These are phyloP conservation scores for Thunnus albacares DNA, from an alignment of 2,797 vertebrate genomes.

Conservation along the genomic window DNA sequence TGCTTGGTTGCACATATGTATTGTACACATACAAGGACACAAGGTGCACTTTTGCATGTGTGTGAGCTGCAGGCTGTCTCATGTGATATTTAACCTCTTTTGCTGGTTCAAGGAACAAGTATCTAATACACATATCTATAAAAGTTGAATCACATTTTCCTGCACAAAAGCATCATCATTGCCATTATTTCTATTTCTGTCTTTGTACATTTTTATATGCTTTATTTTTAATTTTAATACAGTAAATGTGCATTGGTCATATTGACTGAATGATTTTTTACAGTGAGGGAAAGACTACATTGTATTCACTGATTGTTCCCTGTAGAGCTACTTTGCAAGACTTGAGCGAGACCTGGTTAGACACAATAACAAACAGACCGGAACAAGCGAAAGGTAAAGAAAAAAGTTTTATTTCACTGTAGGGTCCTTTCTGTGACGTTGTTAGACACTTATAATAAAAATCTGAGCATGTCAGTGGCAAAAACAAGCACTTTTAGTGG, in stretches of 20 bases:
- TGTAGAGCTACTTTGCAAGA: slow-evolving; percentile 8
- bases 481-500: no score
- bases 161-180: background rate
- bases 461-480: no score
- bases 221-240: background rate
- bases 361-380: no score
- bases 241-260: background rate
- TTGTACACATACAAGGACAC: background rate
- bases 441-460: no score
- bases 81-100: background rate
- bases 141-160: background rate
- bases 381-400: no score
- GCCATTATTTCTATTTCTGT: background rate
- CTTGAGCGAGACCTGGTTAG: no score
- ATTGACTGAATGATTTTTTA: no score
- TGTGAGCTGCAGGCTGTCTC: background rate
- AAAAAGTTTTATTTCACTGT: no score
- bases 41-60: slow-evolving; percentile 1
- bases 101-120: background rate
- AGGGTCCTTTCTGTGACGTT: no score
- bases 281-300: slow-evolving; percentile 1
- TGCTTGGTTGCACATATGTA: background rate
- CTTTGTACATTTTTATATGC: background rate
- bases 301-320: slow-evolving; percentile 20
- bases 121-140: background rate